Percentiles rank a stretch among this genome's conserved stretches.
Conservation (phyloP, 2,113 vertebrate genomes). For the Cinclus mexicanus region DNA sequence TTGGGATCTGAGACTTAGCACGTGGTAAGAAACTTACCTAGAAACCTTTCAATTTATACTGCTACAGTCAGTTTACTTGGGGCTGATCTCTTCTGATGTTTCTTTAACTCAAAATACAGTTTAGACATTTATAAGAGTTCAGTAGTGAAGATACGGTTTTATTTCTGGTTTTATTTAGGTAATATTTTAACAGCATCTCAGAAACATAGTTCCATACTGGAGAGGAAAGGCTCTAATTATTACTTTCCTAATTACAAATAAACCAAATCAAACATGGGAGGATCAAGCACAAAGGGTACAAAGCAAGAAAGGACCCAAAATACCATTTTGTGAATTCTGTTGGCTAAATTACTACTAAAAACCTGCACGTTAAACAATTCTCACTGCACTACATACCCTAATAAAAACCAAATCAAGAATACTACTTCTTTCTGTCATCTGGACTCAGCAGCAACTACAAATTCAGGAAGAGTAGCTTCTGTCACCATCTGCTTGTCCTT, state of each 20-base stretch:
- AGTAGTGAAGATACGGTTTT: not conserved
- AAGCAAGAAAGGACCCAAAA: not conserved
- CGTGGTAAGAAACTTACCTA: rapidly evolving
- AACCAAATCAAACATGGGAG: not conserved
- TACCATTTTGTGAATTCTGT: not conserved
- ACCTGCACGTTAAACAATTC: not conserved
- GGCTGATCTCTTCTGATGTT: not conserved
- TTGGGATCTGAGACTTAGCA: not conserved
- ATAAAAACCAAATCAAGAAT: not conserved
- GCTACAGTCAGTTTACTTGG: not conserved
- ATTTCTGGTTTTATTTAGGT: not conserved
- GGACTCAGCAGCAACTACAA: not conserved
- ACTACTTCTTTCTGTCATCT: not conserved
- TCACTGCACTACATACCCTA: not conserved
- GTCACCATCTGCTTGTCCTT: conserved; percentile 57
- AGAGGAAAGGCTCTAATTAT: not conserved
- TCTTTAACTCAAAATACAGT: not conserved
- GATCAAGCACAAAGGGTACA: not conserved
- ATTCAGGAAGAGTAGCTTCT: conserved; percentile 18
- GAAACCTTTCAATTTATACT: not conserved
- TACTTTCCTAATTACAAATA: not conserved
- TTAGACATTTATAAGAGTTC: not conserved
- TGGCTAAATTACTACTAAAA: not conserved
- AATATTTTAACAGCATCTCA: not conserved
- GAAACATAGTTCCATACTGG: not conserved